Percentiles rank a stretch among this genome's conserved stretches.
Evolutionary conservation across 2,888 invertebrate species (phyloP).

Genomic region (Gymnocheta viridis): DNA sequence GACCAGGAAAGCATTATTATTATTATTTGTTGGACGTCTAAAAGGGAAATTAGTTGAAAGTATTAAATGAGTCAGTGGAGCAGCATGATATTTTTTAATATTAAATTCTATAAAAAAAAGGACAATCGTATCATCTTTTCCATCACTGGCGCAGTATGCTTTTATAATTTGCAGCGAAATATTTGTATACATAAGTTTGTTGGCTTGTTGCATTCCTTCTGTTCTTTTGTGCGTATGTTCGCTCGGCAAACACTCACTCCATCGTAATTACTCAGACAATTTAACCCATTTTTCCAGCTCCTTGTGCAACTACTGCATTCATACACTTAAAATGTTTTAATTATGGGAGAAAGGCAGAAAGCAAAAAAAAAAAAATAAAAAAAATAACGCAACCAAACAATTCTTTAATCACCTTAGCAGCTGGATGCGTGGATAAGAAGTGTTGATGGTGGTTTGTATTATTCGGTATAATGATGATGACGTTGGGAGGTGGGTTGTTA

Average conservation of each 20-base stretch:
- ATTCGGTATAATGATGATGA: constrained; percentile 7
- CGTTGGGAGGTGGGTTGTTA: constrained; percentile 21
- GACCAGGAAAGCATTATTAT: no score
- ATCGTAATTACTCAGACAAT: constrained; percentile 66
- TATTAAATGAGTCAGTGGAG: no score
- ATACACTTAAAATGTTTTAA: constrained; percentile 47
- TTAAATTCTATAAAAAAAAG: no score
- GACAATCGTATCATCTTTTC: no score
- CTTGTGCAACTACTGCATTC: constrained; percentile 36
- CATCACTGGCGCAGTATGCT: neutral
- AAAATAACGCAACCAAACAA: constrained; percentile 1
- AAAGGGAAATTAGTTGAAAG: no score
- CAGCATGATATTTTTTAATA: no score
- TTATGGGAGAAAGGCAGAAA: constrained; percentile 18
- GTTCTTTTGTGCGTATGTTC: constrained; percentile 11
- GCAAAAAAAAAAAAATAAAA: neutral
- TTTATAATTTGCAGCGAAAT: neutral
- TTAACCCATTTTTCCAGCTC: constrained; percentile 63
- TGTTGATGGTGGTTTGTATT: constrained; percentile 16
- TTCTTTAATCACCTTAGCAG: constrained; percentile 13
- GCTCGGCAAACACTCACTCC: constrained; percentile 28
- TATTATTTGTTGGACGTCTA: no score
- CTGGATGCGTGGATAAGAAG: neutral
- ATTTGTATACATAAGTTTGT: neutral
- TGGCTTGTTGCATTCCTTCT: neutral